Conservation (phyloP, 2,888 invertebrate species). For the Gymnocheta viridis region DNA sequence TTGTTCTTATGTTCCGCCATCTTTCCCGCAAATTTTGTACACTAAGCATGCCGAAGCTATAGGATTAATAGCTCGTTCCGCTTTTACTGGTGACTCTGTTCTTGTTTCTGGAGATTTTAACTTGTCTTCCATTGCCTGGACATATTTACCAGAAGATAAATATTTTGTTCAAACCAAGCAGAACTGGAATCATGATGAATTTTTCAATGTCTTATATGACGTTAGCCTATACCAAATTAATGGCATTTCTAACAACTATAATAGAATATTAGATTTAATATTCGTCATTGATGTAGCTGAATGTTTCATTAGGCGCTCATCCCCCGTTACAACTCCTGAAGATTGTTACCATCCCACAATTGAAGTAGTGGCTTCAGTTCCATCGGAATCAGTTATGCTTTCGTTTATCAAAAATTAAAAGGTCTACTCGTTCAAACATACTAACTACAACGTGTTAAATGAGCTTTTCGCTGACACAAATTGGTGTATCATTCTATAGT, state of each 20-base stretch:
- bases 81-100: no score
- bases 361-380: not conserved
- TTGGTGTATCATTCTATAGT: not conserved
- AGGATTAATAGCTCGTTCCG: no score
- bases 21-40: no score
- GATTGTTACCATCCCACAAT: not conserved
- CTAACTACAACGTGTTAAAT: not conserved
- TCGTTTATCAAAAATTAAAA: not conserved
- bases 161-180: no score
- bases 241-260: not conserved
- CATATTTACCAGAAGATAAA: no score
- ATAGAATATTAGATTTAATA: not conserved
- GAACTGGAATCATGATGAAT: no score
- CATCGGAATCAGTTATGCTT: no score
- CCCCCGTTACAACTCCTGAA: not conserved
- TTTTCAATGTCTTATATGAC: no score
- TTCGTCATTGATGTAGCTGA: not conserved
- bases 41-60: no score
- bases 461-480: not conserved
- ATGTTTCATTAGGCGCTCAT: not conserved
- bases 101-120: no score
- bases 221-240: not conserved
- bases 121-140: no score
- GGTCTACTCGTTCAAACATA: not conserved
- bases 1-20: no score